These are phyloP conservation scores for Parnassius apollo DNA, from an alignment of 2,888 invertebrate species.

Conservation along the genomic window DNA sequence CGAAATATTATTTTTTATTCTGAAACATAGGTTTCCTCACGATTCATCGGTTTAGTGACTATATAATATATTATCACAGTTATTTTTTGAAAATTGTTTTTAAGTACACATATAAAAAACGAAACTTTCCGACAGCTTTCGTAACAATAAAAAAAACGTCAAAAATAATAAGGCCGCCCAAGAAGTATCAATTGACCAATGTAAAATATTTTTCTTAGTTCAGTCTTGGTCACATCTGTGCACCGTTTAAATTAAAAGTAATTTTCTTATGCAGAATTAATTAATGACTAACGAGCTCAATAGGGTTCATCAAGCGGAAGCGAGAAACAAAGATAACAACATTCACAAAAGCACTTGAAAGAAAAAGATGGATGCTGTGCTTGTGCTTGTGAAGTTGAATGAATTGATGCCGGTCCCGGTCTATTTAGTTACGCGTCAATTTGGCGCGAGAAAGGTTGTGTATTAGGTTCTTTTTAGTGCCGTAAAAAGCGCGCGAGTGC, in stretches of 20 bases:
- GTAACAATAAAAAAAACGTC: no score
- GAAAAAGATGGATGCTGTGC: slow-evolving; percentile 49
- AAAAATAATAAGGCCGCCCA: slow-evolving; percentile 11
- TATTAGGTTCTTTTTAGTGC: slow-evolving; percentile 37
- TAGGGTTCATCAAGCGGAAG: slow-evolving; percentile 80
- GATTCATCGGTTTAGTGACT: no score
- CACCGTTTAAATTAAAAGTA: slow-evolving; percentile 78
- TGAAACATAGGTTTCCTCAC: no score
- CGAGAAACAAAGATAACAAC: slow-evolving; percentile 47
- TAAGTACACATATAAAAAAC: no score
- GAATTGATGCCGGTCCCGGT: slow-evolving; percentile 78
- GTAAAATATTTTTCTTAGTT: slow-evolving; percentile 35
- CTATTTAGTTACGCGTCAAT: slow-evolving; percentile 79
- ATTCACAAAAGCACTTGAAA: slow-evolving; percentile 33
- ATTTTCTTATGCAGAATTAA: slow-evolving; percentile 81
- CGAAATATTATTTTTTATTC: no score
- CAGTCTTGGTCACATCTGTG: slow-evolving; percentile 66
- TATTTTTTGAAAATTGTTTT: no score
- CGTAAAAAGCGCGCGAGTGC: slow-evolving; percentile 60
- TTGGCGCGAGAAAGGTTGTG: slow-evolving; percentile 75
- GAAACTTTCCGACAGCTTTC: no score
- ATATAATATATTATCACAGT: no score
- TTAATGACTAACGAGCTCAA: slow-evolving; percentile 81
- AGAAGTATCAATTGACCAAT: slow-evolving; percentile 13
- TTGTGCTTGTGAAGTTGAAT: slow-evolving; percentile 71